Base-by-base conservation (phyloP, 1,140 invertebrate genomes). In the Pomacea maculata region DNA sequence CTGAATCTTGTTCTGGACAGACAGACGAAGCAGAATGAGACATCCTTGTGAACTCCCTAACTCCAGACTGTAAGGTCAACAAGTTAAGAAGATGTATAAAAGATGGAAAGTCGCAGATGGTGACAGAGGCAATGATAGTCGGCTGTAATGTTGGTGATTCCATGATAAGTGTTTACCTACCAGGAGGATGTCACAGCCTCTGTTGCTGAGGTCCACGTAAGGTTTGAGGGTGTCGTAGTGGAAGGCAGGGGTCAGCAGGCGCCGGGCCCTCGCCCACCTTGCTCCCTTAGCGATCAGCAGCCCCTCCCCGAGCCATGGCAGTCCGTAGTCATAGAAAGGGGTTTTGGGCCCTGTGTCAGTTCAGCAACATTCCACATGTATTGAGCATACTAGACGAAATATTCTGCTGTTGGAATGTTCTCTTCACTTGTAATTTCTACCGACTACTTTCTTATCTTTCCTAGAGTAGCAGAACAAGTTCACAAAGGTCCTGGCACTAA, bases 171-270 rank as follows among this genome's bases (percentile, higher is more conserved):
- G 78, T 45, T 45, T 2, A 45, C 78, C 83, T 75, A 85, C 85
- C 75, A 85, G 21, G 17, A 87, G 63, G 55, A 82, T 82, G 17
- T 88, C 87, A 29, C 82, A 83, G 45, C 82, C 83, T n/a, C 82
- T 72, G 79, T 95, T 95, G 88, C 97, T 96, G 7, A 97, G 93
- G 54, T 94, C 93, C 10, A 96, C 88, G 86, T 97, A 97, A 81
- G 95, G 94, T 84, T 97, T 95, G 67, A 98, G 92, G 73, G 97
- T 96, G 80, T 95, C 94, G 86, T 97, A 96, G 91, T 97, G 96
- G 90, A 98, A 97, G 0, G 96, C 95, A 21, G 96, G 96, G 6
- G 96, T 97, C 10, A 98, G 95, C 84, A 98, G 94, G 91, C 97
- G 96, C 80, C 96, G 92, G 29, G 96, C 92, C 0, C 91, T 85